phyloP scores from a whole-genome alignment of 1,140 invertebrate species.

The Micrasema minimum region DNA sequence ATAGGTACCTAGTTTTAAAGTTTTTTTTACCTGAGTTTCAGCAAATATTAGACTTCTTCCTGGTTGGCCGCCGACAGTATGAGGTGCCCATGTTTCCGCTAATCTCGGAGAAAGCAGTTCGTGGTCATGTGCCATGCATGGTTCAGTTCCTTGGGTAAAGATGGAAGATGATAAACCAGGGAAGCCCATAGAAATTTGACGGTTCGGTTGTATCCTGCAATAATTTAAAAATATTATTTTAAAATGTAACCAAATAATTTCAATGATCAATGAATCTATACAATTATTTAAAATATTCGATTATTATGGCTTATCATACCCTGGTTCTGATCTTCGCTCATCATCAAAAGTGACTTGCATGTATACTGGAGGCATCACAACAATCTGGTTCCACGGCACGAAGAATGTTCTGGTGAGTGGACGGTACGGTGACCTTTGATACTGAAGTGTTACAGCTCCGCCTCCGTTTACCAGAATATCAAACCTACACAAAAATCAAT shows the following conservation, averaged over 20 bases:
- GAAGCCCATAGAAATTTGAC: constrained; percentile 41
- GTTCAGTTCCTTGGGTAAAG: constrained; percentile 56
- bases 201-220: constrained; percentile 11
- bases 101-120: constrained; percentile 83
- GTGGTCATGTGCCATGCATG: constrained; percentile 87
- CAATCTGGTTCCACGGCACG: constrained; percentile 96
- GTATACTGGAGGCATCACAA: constrained; percentile 86
- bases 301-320: too few relatives aligned
- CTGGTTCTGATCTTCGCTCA: constrained; percentile 68
- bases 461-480: constrained; percentile 98
- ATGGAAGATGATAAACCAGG: constrained; percentile 48
- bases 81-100: constrained; percentile 86
- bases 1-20: constrained; percentile 4
- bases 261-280: too few relatives aligned
- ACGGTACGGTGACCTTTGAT: constrained; percentile 92
- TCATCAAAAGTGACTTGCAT: constrained; percentile 85
- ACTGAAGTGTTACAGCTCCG: constrained; percentile 96
- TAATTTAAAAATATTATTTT: neutral
- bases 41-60: constrained; percentile 85
- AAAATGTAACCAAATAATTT: too few relatives aligned
- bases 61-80: constrained; percentile 83
- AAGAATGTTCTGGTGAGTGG: constrained; percentile 88
- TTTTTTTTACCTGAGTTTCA: constrained; percentile 79
- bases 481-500: constrained; percentile 76
- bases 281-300: too few relatives aligned